Conservation (phyloP, 2,888 invertebrate species). For the Papilio gigon region DNA sequence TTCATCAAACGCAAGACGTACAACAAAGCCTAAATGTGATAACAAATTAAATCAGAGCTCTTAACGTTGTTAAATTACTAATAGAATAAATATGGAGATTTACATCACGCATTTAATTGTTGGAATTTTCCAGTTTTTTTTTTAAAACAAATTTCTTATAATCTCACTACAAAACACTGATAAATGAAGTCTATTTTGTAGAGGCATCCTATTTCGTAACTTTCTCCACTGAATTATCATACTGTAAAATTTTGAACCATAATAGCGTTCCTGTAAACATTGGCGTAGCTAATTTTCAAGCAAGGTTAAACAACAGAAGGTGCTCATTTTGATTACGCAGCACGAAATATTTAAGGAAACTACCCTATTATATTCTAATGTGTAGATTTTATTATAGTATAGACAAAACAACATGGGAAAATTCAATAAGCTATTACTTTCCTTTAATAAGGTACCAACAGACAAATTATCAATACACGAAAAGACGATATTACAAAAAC, state of each 20-base stretch:
- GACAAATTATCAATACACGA: too few species aligned
- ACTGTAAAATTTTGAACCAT: conserved; percentile 5
- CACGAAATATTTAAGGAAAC: neutral
- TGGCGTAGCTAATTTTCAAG: conserved; percentile 10
- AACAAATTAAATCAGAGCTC: neutral
- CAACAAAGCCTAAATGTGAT: too few species aligned
- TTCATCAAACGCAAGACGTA: too few species aligned
- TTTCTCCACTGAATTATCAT: conserved; percentile 1
- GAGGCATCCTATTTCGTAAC: neutral
- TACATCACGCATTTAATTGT: too few species aligned
- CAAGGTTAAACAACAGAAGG: neutral
- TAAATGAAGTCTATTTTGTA: neutral
- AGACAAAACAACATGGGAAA: neutral
- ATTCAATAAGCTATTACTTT: neutral
- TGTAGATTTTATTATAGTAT: too few species aligned
- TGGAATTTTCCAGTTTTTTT: too few species aligned
- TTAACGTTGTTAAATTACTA: too few species aligned
- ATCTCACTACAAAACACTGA: too few species aligned
- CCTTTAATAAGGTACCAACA: too few species aligned
- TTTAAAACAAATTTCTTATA: too few species aligned
- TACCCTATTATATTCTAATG: neutral
- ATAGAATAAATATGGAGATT: too few species aligned
- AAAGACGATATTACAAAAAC: too few species aligned
- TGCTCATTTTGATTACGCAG: neutral
- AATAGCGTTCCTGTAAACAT: conserved; percentile 14